These are phyloP conservation scores for Drosophila punjabiensis DNA, from an alignment of 1,140 invertebrate genomes.

Conservation along the genomic window DNA sequence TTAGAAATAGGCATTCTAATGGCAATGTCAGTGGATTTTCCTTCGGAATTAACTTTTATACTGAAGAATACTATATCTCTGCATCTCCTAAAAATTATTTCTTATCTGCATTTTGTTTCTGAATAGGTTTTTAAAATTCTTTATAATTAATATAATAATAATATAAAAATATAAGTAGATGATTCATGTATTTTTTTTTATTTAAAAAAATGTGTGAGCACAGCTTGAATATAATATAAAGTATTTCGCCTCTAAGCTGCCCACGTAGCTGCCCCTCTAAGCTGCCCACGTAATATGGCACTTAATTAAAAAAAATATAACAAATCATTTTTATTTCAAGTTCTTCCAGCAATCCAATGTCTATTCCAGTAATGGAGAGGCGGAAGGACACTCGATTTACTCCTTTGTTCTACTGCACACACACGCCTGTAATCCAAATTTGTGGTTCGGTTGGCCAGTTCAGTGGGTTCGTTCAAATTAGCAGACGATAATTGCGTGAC, in stretches of 20 bases:
- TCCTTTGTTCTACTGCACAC: slow-evolving; percentile 23
- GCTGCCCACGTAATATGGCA: no score
- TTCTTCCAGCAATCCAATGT: background rate
- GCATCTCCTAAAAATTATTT: background rate
- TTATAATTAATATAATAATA: no score
- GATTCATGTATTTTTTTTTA: no score
- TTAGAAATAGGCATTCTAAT: background rate
- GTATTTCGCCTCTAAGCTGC: no score
- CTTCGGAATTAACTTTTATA: background rate
- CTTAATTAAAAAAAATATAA: no score
- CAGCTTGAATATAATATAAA: no score
- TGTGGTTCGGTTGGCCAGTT: slow-evolving; percentile 31
- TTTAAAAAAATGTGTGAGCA: no score
- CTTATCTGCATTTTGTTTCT: background rate
- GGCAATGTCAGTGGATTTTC: background rate
- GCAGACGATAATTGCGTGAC: slow-evolving; percentile 27
- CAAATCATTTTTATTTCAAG: background rate
- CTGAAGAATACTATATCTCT: background rate
- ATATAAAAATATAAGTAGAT: no score
- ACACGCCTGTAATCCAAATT: slow-evolving; percentile 42
- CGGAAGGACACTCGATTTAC: slow-evolving; percentile 6
- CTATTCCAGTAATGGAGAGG: slow-evolving; percentile 2
- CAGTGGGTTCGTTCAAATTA: slow-evolving; percentile 19
- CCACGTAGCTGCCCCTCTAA: no score
- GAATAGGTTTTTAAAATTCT: no score